These are phyloP conservation scores for Pelmatolapia mariae DNA, from an alignment of 2,113 vertebrate species.

Conservation along the genomic window DNA sequence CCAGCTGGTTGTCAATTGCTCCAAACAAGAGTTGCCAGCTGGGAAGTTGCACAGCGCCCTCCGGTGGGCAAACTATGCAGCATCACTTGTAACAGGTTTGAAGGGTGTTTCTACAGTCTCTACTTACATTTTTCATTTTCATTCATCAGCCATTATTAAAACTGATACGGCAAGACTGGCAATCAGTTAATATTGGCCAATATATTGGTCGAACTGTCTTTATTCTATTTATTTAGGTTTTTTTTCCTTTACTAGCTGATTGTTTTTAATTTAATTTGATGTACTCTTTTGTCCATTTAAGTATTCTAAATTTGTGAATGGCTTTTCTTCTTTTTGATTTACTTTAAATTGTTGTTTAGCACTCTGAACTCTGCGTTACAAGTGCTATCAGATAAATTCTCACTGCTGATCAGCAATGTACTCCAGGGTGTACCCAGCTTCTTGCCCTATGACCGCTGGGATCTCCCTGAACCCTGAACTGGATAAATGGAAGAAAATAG, in stretches of 20 bases:
- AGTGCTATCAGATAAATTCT: background rate
- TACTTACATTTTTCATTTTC: background rate
- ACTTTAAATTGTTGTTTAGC: background rate
- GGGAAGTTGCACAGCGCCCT: background rate
- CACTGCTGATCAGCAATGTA: background rate
- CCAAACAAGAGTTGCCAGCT: background rate
- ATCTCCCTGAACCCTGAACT: background rate
- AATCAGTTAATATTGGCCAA: background rate
- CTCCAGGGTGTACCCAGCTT: background rate
- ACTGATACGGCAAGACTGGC: background rate
- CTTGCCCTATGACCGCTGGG: background rate
- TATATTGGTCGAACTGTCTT: background rate
- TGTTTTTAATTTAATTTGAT: background rate
- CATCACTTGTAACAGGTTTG: background rate
- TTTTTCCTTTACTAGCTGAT: background rate
- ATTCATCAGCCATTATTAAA: background rate
- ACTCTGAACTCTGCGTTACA: background rate
- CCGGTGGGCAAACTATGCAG: background rate
- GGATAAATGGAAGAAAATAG: background rate
- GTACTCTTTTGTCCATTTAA: background rate
- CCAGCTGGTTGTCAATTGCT: background rate
- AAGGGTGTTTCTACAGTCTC: background rate
- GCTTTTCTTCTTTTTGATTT: background rate
- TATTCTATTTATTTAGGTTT: accelerated
- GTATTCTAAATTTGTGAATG: background rate